Evolutionary conservation across 2,113 vertebrate genomes (phyloP).

Genomic region (Ciconia stormi): DNA sequence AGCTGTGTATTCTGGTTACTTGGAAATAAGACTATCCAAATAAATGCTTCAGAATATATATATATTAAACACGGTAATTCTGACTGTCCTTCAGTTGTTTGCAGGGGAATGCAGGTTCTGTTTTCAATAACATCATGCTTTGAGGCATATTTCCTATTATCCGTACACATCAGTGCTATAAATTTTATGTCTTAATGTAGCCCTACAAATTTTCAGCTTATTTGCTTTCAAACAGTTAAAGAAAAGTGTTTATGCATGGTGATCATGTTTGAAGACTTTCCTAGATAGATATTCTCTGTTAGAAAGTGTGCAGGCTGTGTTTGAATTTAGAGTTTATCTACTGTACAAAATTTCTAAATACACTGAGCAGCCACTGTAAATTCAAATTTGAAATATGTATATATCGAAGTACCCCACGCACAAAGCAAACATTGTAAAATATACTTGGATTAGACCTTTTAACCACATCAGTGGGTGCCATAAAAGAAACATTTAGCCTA

Average conservation of each 20-base stretch:
- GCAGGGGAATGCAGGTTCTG: not conserved
- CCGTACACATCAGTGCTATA: not conserved
- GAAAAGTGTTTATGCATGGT: not conserved
- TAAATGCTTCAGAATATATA: not conserved
- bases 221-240: not conserved
- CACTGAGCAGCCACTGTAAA: not conserved
- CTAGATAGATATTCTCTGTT: not conserved
- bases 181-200: not conserved
- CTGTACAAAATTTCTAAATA: not conserved
- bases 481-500: constrained; percentile 37
- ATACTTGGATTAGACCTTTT: constrained; percentile 5
- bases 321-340: not conserved
- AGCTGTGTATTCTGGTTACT: not conserved
- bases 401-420: not conserved
- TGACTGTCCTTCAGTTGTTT: not conserved
- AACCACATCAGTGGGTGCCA: not conserved
- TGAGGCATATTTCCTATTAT: not conserved
- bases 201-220: not conserved
- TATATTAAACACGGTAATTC: not conserved
- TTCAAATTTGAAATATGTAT: not conserved
- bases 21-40: not conserved
- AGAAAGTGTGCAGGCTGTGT: not conserved
- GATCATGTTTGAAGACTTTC: not conserved
- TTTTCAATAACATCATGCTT: not conserved
- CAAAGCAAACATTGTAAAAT: constrained; percentile 23